phyloP scores from a whole-genome alignment of 2,888 invertebrate species.

The Amphimallon solstitiale region DNA sequence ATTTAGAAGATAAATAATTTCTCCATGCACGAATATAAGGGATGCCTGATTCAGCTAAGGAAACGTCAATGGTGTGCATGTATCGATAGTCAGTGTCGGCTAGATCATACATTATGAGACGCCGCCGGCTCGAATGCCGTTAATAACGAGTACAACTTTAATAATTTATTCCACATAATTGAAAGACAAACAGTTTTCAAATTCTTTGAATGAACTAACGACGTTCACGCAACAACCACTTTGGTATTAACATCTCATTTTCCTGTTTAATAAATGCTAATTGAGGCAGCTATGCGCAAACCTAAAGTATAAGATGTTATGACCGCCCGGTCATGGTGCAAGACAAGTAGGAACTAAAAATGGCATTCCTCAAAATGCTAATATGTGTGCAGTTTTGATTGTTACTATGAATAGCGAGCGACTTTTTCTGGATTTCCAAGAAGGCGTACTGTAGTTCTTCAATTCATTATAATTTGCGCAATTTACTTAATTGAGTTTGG shows the following conservation, averaged over 20 bases:
- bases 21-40: no score
- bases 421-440: no score
- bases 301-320: neutral
- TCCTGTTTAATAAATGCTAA: constrained; percentile 12
- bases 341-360: no score
- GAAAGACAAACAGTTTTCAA: constrained; percentile 35
- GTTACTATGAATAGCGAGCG: no score
- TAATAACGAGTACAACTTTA: constrained; percentile 24
- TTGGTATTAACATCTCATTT: constrained; percentile 7
- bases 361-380: neutral
- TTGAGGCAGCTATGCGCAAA: constrained; percentile 8
- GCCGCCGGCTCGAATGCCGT: constrained; percentile 26
- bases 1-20: no score
- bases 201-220: constrained; percentile 7
- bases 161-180: constrained; percentile 29
- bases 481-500: no score
- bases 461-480: no score
- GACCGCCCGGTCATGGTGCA: neutral
- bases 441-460: no score
- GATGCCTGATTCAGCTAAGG: neutral
- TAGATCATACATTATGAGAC: constrained; percentile 7
- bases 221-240: constrained; percentile 8
- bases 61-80: neutral
- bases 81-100: neutral
- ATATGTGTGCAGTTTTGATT: no score